Evolutionary conservation across 2,113 vertebrate species (phyloP), one percentile per base, ranked within the genome.

Genomic region (Meleagris gallopavo): DNA sequence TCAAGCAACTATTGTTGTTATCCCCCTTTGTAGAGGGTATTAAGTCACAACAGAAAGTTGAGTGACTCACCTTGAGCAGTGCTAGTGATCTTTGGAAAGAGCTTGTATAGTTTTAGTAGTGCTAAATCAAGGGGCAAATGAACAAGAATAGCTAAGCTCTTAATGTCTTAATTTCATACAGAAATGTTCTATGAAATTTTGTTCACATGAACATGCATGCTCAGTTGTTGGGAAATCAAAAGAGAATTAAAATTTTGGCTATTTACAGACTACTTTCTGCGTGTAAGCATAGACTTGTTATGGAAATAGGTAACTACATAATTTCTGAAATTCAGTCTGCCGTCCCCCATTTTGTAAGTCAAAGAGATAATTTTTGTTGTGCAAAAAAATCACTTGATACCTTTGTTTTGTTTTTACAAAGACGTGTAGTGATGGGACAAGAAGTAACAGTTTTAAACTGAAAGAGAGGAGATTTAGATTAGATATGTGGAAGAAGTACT

Each of bases 281-380:
- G 61, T 29, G n/a, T 6, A 73, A 73, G 21, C 89, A 58, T 7
- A 77, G 34, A 40, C 24, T 52, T 69, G 9, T 30, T 65, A 65
- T 0, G 0, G n/a, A 93, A 24, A 9, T 65, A 57, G 15, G 16
- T 43, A 87, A 36, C 12, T 41, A n/a, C 3, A 3, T 13, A 82
- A 57, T 10, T 48, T 46, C 29, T 57, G 54, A 65, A 66, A 50
- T 91, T 89, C 34, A 50, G 4, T 80, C 85, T 6, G 17, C 4
- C 10, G 3, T 80, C 82, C 7, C 20, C 3, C 10, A 5, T 46
- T 80, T 61, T 52, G 2, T 55, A 76, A 48, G n/a, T 29, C 29
- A 46, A 9, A 3, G 11, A 88, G 70, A 83, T 41, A 30, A 30
- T 27, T 16, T 15, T 5, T 69, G 36, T 14, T 83, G 18, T 52